phyloP scores from a whole-genome alignment of 2,797 vertebrate species.

The Chelonia mydas region DNA sequence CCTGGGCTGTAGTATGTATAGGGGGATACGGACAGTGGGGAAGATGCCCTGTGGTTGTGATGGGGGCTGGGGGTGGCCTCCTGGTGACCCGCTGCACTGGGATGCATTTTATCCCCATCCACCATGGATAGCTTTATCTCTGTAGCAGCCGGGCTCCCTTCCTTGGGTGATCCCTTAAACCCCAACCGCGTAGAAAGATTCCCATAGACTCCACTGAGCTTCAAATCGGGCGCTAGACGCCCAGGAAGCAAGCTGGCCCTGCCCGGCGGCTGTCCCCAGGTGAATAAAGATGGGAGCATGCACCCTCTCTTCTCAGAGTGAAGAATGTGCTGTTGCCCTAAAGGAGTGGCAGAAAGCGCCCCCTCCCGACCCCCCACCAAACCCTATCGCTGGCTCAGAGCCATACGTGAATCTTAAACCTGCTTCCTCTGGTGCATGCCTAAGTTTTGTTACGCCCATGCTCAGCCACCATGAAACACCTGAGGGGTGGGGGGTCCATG shows the following conservation, averaged over 20 bases:
- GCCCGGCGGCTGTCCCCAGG: neutral
- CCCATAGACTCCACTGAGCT: neutral
- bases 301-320: neutral
- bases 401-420: neutral
- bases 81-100: neutral
- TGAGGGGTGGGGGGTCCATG: neutral
- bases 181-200: neutral
- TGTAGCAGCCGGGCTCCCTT: neutral
- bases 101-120: neutral
- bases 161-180: neutral
- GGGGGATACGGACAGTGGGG: neutral
- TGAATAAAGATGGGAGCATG: neutral
- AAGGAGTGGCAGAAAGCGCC: neutral
- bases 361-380: no score
- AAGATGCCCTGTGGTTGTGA: neutral
- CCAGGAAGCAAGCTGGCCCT: neutral
- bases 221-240: neutral
- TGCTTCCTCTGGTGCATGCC: neutral
- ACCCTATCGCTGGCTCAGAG: neutral
- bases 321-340: neutral
- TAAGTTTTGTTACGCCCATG: neutral
- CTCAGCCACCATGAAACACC: neutral
- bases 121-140: neutral
- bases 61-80: no score
- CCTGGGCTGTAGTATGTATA: neutral